Evolutionary conservation across 2,797 vertebrate species (phyloP).

Genomic region (Percopsis omiscomaycus): DNA sequence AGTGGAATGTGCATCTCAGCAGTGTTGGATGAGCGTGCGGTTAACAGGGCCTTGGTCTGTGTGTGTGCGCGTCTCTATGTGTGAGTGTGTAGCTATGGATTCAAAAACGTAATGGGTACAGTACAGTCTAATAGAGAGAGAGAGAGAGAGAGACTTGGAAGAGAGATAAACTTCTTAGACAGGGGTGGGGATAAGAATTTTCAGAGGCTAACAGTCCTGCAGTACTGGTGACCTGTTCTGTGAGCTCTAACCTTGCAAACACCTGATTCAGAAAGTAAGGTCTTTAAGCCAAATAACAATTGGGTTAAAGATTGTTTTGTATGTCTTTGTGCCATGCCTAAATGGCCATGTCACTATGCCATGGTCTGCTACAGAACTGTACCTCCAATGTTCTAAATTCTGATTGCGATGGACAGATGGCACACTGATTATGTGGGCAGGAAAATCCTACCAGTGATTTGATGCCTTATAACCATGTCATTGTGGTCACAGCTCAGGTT

Average conservation of each 20-base stretch:
- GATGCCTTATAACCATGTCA: conserved; percentile 7
- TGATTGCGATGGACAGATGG: background rate
- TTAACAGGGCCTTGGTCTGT: conserved; percentile 58
- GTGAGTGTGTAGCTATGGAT: conserved; percentile 41
- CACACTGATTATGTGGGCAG: conserved; percentile 3
- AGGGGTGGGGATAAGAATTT: conserved; percentile 9
- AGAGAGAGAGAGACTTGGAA: conserved; percentile 6
- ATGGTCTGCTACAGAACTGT: no score
- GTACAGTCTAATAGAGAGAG: conserved; percentile 2
- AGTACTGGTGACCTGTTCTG: conserved; percentile 19
- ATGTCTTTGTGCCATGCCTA: no score
- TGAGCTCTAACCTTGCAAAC: background rate
- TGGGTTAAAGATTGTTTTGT: no score
- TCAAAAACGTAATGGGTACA: conserved; percentile 1
- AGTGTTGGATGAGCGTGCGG: conserved; percentile 64
- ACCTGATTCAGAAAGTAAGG: background rate
- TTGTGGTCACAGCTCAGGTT: conserved; percentile 3
- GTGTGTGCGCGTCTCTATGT: conserved; percentile 2
- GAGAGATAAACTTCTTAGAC: conserved; percentile 10
- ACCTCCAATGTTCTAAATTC: background rate
- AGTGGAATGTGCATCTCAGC: conserved; percentile 75
- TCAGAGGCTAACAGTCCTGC: background rate
- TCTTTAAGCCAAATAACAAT: background rate
- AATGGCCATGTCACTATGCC: no score
- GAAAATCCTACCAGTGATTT: conserved; percentile 3